Evolutionary conservation across 2,888 invertebrate species (phyloP).

Genomic region (Ophioninae sp.): DNA sequence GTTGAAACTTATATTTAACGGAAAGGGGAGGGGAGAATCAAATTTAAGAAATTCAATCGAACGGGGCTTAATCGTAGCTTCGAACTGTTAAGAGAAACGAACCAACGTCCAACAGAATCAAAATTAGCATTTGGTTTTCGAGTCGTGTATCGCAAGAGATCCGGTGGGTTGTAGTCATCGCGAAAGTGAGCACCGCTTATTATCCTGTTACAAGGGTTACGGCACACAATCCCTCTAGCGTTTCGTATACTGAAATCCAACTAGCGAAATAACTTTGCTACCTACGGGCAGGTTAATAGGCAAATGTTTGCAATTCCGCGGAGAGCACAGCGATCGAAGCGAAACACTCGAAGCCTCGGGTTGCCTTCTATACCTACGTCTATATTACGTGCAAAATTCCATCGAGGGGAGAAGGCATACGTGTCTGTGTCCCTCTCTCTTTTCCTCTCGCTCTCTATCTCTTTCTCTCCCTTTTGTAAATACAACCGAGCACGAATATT

Average conservation of each 20-base stretch:
- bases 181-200: slow-evolving; percentile 49
- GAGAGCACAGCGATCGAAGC: slow-evolving; percentile 26
- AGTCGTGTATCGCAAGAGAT: slow-evolving; percentile 15
- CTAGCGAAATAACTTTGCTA: slow-evolving; percentile 43
- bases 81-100: neutral
- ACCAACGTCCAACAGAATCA: neutral
- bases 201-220: slow-evolving; percentile 49
- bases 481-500: neutral
- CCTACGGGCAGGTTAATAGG: slow-evolving; percentile 43
- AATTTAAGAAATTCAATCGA: neutral
- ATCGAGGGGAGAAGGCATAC: neutral
- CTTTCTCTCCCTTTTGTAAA: neutral
- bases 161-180: slow-evolving; percentile 21
- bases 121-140: slow-evolving; percentile 1
- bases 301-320: slow-evolving; percentile 41
- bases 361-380: slow-evolving; percentile 6
- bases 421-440: neutral
- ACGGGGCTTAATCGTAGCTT: neutral
- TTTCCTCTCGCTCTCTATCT: neutral
- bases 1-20: neutral
- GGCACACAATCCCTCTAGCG: slow-evolving; percentile 43
- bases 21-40: too few species aligned
- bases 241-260: slow-evolving; percentile 33
- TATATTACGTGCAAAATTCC: slow-evolving; percentile 20
- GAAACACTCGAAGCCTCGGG: slow-evolving; percentile 14